Evolutionary conservation across 2,888 invertebrate genomes (phyloP).

Genomic region (Epinotia nisella): DNA sequence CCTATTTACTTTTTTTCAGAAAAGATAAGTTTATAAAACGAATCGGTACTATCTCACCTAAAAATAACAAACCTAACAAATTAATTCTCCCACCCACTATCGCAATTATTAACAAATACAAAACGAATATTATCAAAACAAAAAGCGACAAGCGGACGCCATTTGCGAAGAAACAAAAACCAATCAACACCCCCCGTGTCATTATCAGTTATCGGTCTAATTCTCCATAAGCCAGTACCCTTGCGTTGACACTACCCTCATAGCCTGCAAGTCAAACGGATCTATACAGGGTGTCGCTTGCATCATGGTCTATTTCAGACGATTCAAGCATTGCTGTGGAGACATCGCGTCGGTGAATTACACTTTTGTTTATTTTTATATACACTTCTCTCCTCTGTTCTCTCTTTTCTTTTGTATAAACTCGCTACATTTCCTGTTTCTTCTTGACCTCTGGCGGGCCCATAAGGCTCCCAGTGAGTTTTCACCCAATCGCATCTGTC

Average conservation of each 20-base stretch:
- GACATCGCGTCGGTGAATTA: no score
- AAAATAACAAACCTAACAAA: neutral
- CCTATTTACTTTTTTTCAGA: no score
- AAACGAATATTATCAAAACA: constrained; percentile 23
- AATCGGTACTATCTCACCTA: neutral
- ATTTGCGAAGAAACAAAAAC: constrained; percentile 35
- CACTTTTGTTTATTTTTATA: no score
- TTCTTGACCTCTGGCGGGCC: no score
- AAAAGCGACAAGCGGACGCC: constrained; percentile 23
- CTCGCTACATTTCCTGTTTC: no score
- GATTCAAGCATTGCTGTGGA: no score
- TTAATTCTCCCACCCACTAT: neutral
- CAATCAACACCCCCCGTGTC: constrained; percentile 31
- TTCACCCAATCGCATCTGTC: no score
- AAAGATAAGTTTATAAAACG: no score
- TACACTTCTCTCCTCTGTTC: no score
- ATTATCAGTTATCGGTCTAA: constrained; percentile 33
- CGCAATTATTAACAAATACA: constrained; percentile 20
- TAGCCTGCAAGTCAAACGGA: neutral
- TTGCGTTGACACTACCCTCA: constrained; percentile 5
- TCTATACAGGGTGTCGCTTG: constrained; percentile 1
- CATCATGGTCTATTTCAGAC: neutral
- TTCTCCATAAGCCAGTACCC: constrained; percentile 33
- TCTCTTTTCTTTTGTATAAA: no score
- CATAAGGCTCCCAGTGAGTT: no score